Base-by-base conservation (phyloP, 2,113 vertebrate species). In the Thomomys bottae region DNA sequence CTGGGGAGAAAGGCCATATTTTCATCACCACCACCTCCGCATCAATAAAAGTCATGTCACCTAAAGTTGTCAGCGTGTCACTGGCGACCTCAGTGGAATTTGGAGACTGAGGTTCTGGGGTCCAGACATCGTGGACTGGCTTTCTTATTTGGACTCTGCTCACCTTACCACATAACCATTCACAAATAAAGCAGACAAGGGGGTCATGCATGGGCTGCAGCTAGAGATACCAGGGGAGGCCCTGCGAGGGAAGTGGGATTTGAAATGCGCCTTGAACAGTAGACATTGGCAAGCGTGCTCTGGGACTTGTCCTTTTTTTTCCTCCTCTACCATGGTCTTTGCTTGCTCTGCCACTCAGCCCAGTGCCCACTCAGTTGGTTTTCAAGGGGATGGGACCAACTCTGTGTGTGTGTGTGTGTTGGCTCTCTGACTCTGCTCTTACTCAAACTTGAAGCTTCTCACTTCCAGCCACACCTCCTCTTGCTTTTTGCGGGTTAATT, bases 31-130 rank as follows among this genome's bases (percentile, higher is more conserved):
- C 36, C 73, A 49, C 23, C 45, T 82, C 84, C 81, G 78, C 36
- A 54, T 32, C 83, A 95, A 97, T 95, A 95, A 96, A 97, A 92
- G 2, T 70, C 23, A 0, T 78, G 17, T 88, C 70, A 83, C 61
- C 63, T 34, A 15, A 84, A 85, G 66, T 63, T 40, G 49, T 36
- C 77, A 11, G 8, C 76, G 24, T 67, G 78, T 87, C 63, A 26
- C n/a, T 67, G 63, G 5, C 42, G 8, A 67, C 14, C 4, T 26
- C 21, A 4, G 4, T 23, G 30, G 61, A 68, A 86, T 54, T 40
- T 32, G 3, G 42, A 87, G 72, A 3, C 36, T 40, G 26, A 12
- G 30, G 68, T 14, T 38, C 34, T 8, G 32, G 23, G 17, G 17
- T 18, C 17, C 78, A 86, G 67, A 30, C 14, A n/a, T 21, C n/a